phyloP scores from a whole-genome alignment of 2,113 vertebrate genomes.

The Etia nguti region DNA sequence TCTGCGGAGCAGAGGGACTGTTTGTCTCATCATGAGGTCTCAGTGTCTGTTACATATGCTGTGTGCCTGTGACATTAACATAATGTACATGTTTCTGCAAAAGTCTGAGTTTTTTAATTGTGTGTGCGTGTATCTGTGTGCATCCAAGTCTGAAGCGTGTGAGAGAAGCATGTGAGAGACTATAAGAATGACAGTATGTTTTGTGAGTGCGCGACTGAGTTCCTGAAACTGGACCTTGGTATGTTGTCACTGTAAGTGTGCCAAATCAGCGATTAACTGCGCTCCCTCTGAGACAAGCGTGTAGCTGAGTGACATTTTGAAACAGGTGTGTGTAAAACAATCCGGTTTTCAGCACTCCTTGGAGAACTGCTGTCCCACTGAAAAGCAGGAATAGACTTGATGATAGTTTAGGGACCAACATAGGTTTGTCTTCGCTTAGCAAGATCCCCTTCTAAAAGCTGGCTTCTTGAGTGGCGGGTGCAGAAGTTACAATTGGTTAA shows the following conservation, averaged over 20 bases:
- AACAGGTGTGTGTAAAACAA: slow-evolving; percentile 65
- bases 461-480: not conserved
- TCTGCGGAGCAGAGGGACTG: not conserved
- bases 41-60: not conserved
- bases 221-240: slow-evolving; percentile 65
- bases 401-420: slow-evolving; percentile 36
- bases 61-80: not conserved
- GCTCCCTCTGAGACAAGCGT: slow-evolving; percentile 54
- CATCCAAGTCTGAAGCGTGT: not conserved
- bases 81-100: not conserved
- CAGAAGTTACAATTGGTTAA: not conserved
- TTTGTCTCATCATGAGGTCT: not conserved
- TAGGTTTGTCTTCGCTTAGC: not conserved
- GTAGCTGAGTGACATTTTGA: slow-evolving; percentile 47
- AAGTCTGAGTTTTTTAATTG: not conserved
- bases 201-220: not conserved
- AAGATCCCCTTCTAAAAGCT: not conserved
- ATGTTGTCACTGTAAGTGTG: slow-evolving; percentile 67
- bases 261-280: slow-evolving; percentile 70
- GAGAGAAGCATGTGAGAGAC: not conserved
- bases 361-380: slow-evolving; percentile 22
- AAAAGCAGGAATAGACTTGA: slow-evolving; percentile 60
- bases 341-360: slow-evolving; percentile 41
- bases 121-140: not conserved
- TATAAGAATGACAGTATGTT: not conserved